Base-by-base conservation (phyloP, 2,888 invertebrate genomes). In the Synergus japonicus region DNA sequence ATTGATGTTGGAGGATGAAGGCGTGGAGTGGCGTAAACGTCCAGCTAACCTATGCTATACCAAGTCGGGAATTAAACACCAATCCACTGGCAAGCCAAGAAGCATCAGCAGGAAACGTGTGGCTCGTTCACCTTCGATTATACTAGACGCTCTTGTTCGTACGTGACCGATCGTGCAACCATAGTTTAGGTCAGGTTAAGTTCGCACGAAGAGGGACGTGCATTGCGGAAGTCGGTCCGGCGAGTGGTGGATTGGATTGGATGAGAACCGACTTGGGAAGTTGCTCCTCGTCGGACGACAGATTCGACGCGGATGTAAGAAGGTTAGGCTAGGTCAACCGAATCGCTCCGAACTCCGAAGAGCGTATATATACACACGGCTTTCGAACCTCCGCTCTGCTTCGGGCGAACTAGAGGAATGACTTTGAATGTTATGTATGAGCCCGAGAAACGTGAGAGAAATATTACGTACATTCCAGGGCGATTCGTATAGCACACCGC, bases 301-400 rank as follows among this genome's bases (percentile, higher is more conserved):
- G 81, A 83, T 82, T 83, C 81, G 82, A 82, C 79, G 78, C 82
- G 82, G 83, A 79, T 82, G 81, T 76, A 76, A 79, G 79, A 54
- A 81, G 83, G 82, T 83, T 82, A 79, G 77, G 80, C 43, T 79
- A 79, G 81, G 80, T 82, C 69, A 69, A 69, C 69, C 69, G 69
- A 69, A 69, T 49, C 69, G 49, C 29, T 69, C 15, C 69, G 29
- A 46, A 44, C 29, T 69, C 15, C 69, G 29, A 46, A 44, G 46
- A 67, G 67, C 67, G 46, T 46, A 29, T 29, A 29, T 29, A 46
- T 69, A 69, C 67, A 69, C 67, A 22, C 46, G 22, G 22, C 46
- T 46, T 43, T 43, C 43, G 18, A 43, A 44, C 41, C 43, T 66
- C 12, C 64, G 60, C 60, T 66, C 13, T 66, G 66, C 66, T 66